phyloP scores from a whole-genome alignment of 2,113 vertebrate genomes.

The Oriolus oriolus region DNA sequence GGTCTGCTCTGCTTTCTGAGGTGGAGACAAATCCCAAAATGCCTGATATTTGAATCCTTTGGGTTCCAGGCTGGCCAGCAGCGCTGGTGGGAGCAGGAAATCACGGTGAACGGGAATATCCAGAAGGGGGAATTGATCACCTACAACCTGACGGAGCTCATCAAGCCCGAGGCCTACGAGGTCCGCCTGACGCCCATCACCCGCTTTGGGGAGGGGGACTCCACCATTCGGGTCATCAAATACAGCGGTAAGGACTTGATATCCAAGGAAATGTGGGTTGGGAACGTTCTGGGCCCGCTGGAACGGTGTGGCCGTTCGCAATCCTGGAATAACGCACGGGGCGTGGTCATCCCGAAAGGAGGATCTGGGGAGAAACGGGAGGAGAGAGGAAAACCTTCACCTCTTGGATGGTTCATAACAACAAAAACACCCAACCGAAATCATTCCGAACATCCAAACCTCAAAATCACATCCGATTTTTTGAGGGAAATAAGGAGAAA shows the following conservation, averaged over 20 bases:
- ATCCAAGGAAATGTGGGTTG: accelerated
- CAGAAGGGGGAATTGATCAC: constrained; percentile 94
- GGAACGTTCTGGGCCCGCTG: accelerated
- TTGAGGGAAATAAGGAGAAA: background rate
- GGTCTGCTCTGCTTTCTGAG: accelerated
- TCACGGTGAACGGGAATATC: constrained; percentile 87
- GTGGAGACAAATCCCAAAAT: background rate
- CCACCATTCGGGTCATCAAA: constrained; percentile 91
- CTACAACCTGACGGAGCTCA: constrained; percentile 93
- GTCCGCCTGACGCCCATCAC: constrained; percentile 95
- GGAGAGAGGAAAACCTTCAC: background rate
- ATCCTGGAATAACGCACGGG: accelerated
- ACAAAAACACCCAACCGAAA: background rate
- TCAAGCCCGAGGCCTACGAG: constrained; percentile 93
- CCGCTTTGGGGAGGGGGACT: constrained; percentile 93
- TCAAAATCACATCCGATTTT: accelerated
- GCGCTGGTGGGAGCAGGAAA: constrained; percentile 98
- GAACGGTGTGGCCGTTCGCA: accelerated
- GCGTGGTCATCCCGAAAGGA: accelerated
- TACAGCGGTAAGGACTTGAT: constrained; percentile 84
- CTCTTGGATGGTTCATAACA: too few species aligned
- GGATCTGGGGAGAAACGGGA: background rate
- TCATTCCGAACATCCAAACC: background rate
- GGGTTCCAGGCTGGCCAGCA: constrained; percentile 85
- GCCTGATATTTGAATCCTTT: background rate